These are phyloP conservation scores for Gallinago stenura DNA, from an alignment of 2,797 vertebrate species.

Conservation along the genomic window DNA sequence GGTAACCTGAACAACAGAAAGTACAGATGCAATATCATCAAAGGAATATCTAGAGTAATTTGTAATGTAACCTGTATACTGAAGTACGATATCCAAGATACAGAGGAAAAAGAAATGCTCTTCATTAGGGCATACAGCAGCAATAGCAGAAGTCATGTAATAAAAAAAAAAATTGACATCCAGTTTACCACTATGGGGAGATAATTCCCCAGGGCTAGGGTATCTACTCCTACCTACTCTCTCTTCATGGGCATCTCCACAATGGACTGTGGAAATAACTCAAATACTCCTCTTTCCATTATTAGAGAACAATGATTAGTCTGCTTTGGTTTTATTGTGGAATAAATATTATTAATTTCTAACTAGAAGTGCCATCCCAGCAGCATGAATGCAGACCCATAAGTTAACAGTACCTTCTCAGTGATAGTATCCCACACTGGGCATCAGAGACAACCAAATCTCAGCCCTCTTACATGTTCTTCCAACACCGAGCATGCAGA, in stretches of 20 bases:
- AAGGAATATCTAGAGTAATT: neutral
- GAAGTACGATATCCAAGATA: neutral
- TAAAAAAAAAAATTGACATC: neutral
- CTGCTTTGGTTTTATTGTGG: neutral
- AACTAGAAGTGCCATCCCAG: neutral
- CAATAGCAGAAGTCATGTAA: neutral
- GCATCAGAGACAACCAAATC: neutral
- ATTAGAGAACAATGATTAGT: neutral
- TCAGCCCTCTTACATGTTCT: neutral
- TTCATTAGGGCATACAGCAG: neutral
- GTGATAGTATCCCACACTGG: accelerated
- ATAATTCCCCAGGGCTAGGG: neutral
- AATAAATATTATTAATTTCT: neutral
- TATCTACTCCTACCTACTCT: neutral
- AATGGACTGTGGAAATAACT: neutral
- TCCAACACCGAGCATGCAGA: neutral
- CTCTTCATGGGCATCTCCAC: neutral
- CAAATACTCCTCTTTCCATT: neutral
- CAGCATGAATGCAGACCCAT: neutral
- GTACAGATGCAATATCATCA: neutral
- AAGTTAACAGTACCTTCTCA: neutral
- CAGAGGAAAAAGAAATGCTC: neutral
- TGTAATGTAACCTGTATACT: neutral
- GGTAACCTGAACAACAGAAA: neutral
- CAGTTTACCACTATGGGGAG: neutral